Evolutionary conservation across 2,888 invertebrate genomes (phyloP), one percentile per base, ranked within the genome.

Genomic region (Ichneumoninae sp.): DNA sequence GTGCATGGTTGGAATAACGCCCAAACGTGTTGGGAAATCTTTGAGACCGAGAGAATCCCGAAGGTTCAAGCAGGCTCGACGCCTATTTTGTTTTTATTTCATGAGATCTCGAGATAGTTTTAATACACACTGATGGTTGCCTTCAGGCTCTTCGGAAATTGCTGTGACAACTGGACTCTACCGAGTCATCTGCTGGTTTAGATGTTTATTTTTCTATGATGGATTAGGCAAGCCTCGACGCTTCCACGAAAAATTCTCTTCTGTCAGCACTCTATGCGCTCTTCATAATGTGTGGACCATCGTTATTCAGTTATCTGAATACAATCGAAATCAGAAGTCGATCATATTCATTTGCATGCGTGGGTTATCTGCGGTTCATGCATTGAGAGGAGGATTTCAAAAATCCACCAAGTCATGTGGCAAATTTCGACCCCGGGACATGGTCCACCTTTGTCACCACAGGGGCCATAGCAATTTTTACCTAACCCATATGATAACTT

Each of bases 141-240:
- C 26, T 26, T 7, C 50, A 1, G n/a, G 30, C 54, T 57, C 60
- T 78, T 60, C 33, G 33, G 60, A 50, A 74, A 68, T 77, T 57
- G 30, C 69, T 63, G 60, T 69, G 60, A 70, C 52, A 71, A 65
- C 70, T 26, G 63, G 63, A 65, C 36, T 63, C 63, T 50, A n/a
- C 13, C 26, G 30, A 50, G 5, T 33, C 57, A 5, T 52, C 30
- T 30, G 22, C 54, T n/a, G 6, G 13, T 36, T 54, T 19, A 44
- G 52, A 33, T 30, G 22, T 44, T 52, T 78, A 71, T 79, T 79
- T 73, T 26, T 73, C 66, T 66, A 47, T 44, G n/a, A 47, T 36
- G 36, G 26, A 70, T 65, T 71, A 47, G 26, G 30, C 69, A 33
- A 77, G 50, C 22, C 47, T 47, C 36, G 36, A 50, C 26, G n/a